Conservation (phyloP, 2,797 vertebrate species). For the Avahi laniger region DNA sequence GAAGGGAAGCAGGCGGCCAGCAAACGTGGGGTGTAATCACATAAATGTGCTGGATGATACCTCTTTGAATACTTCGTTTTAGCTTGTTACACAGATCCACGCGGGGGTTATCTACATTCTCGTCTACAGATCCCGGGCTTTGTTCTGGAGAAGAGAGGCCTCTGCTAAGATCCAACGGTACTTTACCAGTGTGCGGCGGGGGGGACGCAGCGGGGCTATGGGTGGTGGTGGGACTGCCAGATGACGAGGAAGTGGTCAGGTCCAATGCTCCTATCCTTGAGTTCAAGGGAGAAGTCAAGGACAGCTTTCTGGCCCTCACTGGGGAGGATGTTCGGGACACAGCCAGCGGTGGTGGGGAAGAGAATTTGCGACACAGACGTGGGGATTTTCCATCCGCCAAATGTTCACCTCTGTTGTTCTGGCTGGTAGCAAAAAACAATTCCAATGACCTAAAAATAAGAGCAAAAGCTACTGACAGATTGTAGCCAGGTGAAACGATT, state of each 20-base stretch:
- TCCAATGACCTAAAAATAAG: constrained; percentile 91
- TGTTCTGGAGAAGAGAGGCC: constrained; percentile 91
- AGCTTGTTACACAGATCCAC: constrained; percentile 93
- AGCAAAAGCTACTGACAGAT: not conserved
- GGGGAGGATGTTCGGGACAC: constrained; percentile 94
- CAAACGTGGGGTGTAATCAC: not conserved
- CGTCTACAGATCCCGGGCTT: constrained; percentile 87
- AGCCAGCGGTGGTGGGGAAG: constrained; percentile 94
- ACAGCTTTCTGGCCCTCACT: constrained; percentile 93
- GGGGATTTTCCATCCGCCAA: constrained; percentile 93
- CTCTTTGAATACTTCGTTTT: constrained; percentile 93
- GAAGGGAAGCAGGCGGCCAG: not conserved
- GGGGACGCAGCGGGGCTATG: constrained; percentile 90
- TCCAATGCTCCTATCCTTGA: constrained; percentile 91
- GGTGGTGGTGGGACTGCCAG: constrained; percentile 84
- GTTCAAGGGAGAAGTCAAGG: constrained; percentile 93
- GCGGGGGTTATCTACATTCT: constrained; percentile 89
- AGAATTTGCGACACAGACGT: constrained; percentile 96
- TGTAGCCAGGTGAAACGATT: not conserved
- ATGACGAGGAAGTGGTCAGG: constrained; percentile 87
- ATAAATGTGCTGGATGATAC: constrained; percentile 77
- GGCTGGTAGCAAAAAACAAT: constrained; percentile 95
- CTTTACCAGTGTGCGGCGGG: constrained; percentile 88
- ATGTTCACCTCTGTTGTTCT: constrained; percentile 92
- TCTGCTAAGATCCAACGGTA: constrained; percentile 88